A percentile compares a stretch with the other conserved stretches of the same genome.
Evolutionary conservation across 1,140 invertebrate genomes (phyloP).

Genomic region (Bombus cullumanus): DNA sequence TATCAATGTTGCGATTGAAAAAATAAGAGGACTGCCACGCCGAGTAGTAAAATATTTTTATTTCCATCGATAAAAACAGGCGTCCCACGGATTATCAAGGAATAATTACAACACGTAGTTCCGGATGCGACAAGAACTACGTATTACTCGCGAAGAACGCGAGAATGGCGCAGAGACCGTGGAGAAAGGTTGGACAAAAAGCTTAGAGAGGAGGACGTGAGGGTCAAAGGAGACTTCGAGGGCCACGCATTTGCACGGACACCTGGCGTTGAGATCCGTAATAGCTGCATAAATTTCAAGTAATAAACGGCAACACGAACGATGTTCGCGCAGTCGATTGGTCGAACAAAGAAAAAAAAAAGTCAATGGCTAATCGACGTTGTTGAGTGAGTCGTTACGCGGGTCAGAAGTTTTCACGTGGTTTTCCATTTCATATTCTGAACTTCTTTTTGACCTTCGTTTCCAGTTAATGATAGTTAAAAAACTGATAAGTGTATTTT

Average conservation of each 20-base stretch:
- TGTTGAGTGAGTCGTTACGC: conserved; percentile 39
- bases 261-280: conserved; percentile 63
- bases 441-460: too few relatives aligned
- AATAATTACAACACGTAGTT: neutral
- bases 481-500: neutral
- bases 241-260: conserved; percentile 56
- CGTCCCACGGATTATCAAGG: too few relatives aligned
- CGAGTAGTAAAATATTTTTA: too few relatives aligned
- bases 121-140: conserved; percentile 5
- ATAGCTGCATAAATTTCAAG: conserved; percentile 71
- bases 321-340: neutral
- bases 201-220: conserved; percentile 55
- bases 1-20: too few relatives aligned
- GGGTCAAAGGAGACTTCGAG: conserved; percentile 56
- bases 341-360: neutral
- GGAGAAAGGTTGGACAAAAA: conserved; percentile 27
- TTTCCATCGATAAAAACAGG: too few relatives aligned
- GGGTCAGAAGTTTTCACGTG: conserved; percentile 6
- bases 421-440: conserved; percentile 5
- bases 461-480: neutral
- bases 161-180: conserved; percentile 1
- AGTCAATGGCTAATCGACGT: conserved; percentile 46
- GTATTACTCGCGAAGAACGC: neutral
- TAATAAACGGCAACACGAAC: conserved; percentile 54
- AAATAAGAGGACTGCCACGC: too few relatives aligned